Base-by-base conservation (phyloP, 2,113 vertebrate genomes). In the Scalopus aquaticus region DNA sequence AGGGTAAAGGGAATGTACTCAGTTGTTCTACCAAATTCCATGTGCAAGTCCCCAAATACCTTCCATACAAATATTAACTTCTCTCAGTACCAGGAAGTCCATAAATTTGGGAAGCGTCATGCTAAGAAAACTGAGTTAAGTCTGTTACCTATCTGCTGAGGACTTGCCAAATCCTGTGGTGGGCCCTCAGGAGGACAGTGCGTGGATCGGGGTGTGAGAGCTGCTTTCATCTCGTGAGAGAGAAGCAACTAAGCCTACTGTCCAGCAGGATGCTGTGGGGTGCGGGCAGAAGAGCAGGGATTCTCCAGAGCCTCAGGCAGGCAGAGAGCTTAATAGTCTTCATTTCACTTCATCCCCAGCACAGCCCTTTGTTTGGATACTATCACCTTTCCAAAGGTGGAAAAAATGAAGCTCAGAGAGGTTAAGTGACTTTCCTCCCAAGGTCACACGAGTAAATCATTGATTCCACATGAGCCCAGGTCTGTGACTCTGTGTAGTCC, bases 161-260 rank as follows among this genome's bases (percentile, higher is more conserved):
- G 10, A 35, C 44, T 72, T 54, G 3, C 24, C 64, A 32, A 65
- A n/a, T 15, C 65, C 10, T 39, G 19, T 42, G 12, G 6, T 16
- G 17, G 2, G 20, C 37, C 17, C 24, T 54, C 22, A 9, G 35
- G 35, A 88, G 9, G 12, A 37, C 15, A 30, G 62, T 28, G 26
- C 30, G 44, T 22, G 9, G 24, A 62, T 24, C 26, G 30, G 0
- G 17, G 2, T 17, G 1, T 35, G 2, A 35, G 4, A 20, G 9
- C 22, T 60, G 26, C 22, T 62, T 30, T 64, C 32, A 13, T 32
- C 49, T 30, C n/a, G 46, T 11, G 32, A 56, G 39, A 79, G 35
- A 67, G 42, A 51, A 58, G 30, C 0, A 17, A 9, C 16, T 35
- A 58, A 35, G 19, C 39, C 30, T 26, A 12, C 26, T 3, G 5